Conservation (phyloP, 1,140 invertebrate species). For the Diachasmimorpha longicaudata region DNA sequence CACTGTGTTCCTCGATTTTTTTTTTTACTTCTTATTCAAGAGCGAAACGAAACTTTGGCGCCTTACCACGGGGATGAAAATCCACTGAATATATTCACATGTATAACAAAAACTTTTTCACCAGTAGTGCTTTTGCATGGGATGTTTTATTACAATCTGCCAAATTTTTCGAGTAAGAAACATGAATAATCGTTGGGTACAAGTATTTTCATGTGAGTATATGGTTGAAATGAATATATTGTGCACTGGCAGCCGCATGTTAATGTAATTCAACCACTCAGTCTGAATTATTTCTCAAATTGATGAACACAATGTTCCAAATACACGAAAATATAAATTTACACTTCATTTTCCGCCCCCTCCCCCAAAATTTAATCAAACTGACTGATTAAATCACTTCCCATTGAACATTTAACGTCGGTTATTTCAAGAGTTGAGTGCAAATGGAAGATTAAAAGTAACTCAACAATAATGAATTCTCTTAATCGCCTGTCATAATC, state of each 20-base stretch:
- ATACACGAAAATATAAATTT: too few species aligned
- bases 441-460: background rate
- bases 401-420: too few species aligned
- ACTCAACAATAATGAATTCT: background rate
- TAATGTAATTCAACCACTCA: background rate
- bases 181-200: constrained; percentile 23
- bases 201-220: background rate
- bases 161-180: constrained; percentile 20
- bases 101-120: constrained; percentile 7
- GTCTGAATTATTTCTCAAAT: background rate
- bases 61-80: constrained; percentile 25
- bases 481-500: background rate
- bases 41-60: constrained; percentile 19
- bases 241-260: background rate
- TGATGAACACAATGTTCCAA: background rate
- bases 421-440: background rate
- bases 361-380: too few species aligned
- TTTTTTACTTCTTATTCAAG: background rate
- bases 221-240: background rate
- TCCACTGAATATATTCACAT: constrained; percentile 27
- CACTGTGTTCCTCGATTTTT: background rate
- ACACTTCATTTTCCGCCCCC: too few species aligned
- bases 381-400: too few species aligned
- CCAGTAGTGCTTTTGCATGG: background rate
- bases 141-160: background rate